Conservation (phyloP, 2,888 invertebrate species). For the Didymodactylos carnosus region DNA sequence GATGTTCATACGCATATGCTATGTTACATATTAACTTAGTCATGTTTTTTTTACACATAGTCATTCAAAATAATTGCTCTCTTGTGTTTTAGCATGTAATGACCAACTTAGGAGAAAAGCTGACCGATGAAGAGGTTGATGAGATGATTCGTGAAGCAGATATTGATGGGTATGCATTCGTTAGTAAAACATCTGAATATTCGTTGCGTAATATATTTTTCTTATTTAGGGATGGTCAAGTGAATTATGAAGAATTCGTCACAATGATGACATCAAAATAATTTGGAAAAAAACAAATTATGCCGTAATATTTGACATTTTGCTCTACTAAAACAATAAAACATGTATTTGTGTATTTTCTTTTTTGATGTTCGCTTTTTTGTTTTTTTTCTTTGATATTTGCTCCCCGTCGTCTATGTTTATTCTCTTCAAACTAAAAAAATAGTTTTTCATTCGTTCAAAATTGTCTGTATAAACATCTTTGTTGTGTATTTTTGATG, state of each 20-base stretch:
- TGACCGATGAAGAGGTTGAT: slow-evolving; percentile 95
- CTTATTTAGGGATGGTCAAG: slow-evolving; percentile 60
- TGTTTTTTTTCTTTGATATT: not conserved
- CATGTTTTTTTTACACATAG: not conserved
- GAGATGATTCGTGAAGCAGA: slow-evolving; percentile 98
- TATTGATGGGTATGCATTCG: slow-evolving; percentile 91
- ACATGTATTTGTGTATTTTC: not conserved
- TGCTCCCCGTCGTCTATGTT: not conserved
- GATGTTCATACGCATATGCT: no score
- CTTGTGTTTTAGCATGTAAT: slow-evolving; percentile 61
- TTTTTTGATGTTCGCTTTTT: not conserved
- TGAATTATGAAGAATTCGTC: slow-evolving; percentile 58
- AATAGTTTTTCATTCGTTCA: not conserved
- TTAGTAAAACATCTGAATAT: no score
- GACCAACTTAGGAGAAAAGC: slow-evolving; percentile 97
- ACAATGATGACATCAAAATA: slow-evolving; percentile 15
- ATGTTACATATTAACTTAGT: no score
- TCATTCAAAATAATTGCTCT: not conserved
- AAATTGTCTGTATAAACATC: not conserved
- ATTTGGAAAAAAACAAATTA: not conserved
- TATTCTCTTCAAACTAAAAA: not conserved
- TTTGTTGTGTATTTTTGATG: no score
- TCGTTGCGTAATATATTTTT: not conserved
- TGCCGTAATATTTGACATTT: not conserved
- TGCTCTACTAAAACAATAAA: not conserved